Conservation (phyloP, 1,140 invertebrate genomes). For the Zophobas atratus region DNA sequence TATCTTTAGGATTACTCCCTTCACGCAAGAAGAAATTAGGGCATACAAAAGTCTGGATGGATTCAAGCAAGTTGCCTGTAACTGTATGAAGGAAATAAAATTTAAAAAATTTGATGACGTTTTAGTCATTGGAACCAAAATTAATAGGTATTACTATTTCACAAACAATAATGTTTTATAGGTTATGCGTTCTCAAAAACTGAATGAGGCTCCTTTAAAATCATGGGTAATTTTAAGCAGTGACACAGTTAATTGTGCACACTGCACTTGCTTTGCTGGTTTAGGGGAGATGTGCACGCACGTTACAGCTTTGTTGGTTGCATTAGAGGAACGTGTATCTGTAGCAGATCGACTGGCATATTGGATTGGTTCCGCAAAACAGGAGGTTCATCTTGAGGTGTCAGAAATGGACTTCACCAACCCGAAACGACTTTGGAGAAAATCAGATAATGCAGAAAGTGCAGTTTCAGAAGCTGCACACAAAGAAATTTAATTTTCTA, state of each 20-base stretch:
- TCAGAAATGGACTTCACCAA: slow-evolving; percentile 17
- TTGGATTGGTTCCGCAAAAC: slow-evolving; percentile 14
- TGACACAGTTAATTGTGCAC: slow-evolving; percentile 10
- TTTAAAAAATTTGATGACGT: neutral
- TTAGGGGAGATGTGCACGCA: slow-evolving; percentile 25
- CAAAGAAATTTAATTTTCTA: neutral
- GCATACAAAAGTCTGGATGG: neutral
- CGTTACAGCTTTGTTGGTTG: slow-evolving; percentile 5
- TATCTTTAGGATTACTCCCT: neutral
- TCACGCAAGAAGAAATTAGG: neutral
- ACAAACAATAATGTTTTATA: neutral
- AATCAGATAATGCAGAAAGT: neutral
- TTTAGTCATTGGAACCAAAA: neutral
- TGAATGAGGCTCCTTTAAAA: neutral
- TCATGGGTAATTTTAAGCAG: neutral
- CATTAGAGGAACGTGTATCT: neutral
- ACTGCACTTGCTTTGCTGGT: slow-evolving; percentile 38
- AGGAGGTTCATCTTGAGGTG: neutral
- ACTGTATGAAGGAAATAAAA: neutral
- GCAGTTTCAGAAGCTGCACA: neutral
- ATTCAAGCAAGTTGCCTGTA: neutral
- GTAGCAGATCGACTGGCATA: neutral
- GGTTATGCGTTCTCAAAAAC: slow-evolving; percentile 28
- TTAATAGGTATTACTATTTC: neutral
- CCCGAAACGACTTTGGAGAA: neutral